Percentiles rank a stretch among this genome's conserved stretches.
Evolutionary conservation across 92 coral and sea anemone species (phyloP).

Genomic region (Porites cylindrica): DNA sequence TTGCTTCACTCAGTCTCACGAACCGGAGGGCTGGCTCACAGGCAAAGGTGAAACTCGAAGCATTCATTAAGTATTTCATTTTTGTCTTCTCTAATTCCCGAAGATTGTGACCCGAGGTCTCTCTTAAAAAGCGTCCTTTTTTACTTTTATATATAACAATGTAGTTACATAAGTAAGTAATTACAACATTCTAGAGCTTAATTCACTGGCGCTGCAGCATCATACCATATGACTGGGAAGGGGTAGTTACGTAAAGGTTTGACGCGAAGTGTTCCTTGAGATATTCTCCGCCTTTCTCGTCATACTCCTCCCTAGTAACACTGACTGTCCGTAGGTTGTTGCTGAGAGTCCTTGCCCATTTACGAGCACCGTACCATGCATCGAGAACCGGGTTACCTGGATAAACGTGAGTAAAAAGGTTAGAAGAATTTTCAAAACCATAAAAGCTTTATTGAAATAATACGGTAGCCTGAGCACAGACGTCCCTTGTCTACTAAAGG

Average conservation of each 20-base stretch:
- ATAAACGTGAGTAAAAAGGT: neutral
- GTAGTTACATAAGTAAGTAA: neutral
- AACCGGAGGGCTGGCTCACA: too few species aligned
- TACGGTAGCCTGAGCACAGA: too few species aligned
- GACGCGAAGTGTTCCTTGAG: slow-evolving; percentile 92
- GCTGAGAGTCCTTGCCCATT: slow-evolving; percentile 82
- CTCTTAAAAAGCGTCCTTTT: too few species aligned
- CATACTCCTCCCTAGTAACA: slow-evolving; percentile 85
- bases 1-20: too few species aligned
- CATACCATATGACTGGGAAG: slow-evolving; percentile 44
- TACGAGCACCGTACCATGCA: slow-evolving; percentile 96
- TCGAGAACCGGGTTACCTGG: slow-evolving; percentile 84
- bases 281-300: slow-evolving; percentile 93
- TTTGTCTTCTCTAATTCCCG: too few species aligned
- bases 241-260: slow-evolving; percentile 84
- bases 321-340: slow-evolving; percentile 71
- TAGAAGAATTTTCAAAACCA: neutral
- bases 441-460: too few species aligned
- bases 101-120: too few species aligned
- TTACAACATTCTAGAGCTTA: neutral
- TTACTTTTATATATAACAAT: neutral
- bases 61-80: too few species aligned
- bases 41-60: too few species aligned
- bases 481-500: too few species aligned
- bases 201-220: neutral